Base-by-base conservation (phyloP, 2,888 invertebrate species). In the Platerodrilus igneus region DNA sequence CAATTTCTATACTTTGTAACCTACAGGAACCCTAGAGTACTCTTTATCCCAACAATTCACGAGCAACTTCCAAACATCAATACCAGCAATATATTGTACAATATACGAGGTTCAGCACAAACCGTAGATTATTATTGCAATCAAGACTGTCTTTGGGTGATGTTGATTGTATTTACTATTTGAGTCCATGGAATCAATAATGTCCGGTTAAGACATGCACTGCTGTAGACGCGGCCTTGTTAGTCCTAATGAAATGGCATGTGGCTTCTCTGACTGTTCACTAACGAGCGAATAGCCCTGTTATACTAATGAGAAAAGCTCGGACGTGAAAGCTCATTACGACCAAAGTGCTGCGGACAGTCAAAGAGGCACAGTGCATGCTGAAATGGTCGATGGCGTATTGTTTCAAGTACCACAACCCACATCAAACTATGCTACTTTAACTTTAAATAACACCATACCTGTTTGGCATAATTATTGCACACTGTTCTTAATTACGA, bases 251-350 rank as follows among this genome's bases (percentile, higher is more conserved):
- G 63, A 64, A 64, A 64, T 59, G 63, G 63, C 62, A 59, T 63
- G 63, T 59, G 64, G 62, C 56, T 55, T 55, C 54, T 50, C 51
- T 38, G 47, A 51, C 52, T 43, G 48, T 47, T 53, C 47, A 47
- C 59, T 63, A 63, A 63, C 63, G 64, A 64, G 62, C 60, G 59
- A 61, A 61, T 59, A 57, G 59, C 60, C 58, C 63, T 62, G 62
- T 63, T 63, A 63, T 63, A 61, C 63, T 66, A 66, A 66, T 66
- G 66, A 64, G 64, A 63, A 64, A 64, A 64, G 62, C 64, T 64
- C 59, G 63, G 60, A 62, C 62, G 63, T 59, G 61, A 60, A 63
- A 62, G 62, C 64, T 64, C 64, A 64, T 65, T 65, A 64, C 60
- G 55, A 53, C 51, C 55, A 58, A 60, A 61, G 62, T 64, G 63